These are phyloP conservation scores for Cuniculus paca DNA, from an alignment of 2,797 vertebrate genomes.

Conservation along the genomic window DNA sequence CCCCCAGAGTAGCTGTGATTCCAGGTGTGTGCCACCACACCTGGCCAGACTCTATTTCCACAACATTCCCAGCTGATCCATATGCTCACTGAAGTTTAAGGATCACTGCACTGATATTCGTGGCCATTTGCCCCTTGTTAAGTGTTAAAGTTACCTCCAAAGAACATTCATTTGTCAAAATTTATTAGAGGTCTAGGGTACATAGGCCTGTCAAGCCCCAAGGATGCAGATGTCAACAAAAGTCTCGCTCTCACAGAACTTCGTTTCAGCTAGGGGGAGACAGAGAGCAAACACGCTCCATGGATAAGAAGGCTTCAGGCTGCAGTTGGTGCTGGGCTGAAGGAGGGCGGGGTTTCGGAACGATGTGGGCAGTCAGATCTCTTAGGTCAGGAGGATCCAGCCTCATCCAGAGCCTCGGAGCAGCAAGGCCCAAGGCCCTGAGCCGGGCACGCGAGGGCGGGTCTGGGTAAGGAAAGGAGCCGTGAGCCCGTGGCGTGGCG, in stretches of 20 bases:
- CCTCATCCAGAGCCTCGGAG: not conserved
- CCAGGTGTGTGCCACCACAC: not conserved
- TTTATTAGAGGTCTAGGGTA: not conserved
- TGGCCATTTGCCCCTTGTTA: not conserved
- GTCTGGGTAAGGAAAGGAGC: no score
- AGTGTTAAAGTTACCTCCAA: not conserved
- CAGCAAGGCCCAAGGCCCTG: not conserved
- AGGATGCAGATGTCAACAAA: not conserved
- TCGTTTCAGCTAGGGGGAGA: not conserved
- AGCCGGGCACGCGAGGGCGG: not conserved
- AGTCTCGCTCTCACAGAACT: not conserved
- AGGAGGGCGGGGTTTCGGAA: not conserved
- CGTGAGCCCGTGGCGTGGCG: accelerated
- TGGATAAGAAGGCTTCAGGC: not conserved
- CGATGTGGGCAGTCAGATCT: no score
- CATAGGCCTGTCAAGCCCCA: not conserved
- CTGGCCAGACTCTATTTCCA: not conserved
- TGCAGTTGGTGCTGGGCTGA: not conserved
- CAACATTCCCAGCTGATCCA: not conserved
- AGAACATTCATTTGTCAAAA: not conserved
- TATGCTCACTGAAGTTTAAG: not conserved
- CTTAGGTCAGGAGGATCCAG: not conserved
- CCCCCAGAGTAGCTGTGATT: not conserved
- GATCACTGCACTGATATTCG: not conserved
- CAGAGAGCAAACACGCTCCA: not conserved